Evolutionary conservation across 2,797 vertebrate species (phyloP).

Genomic region (Myiotriccus ornatus): DNA sequence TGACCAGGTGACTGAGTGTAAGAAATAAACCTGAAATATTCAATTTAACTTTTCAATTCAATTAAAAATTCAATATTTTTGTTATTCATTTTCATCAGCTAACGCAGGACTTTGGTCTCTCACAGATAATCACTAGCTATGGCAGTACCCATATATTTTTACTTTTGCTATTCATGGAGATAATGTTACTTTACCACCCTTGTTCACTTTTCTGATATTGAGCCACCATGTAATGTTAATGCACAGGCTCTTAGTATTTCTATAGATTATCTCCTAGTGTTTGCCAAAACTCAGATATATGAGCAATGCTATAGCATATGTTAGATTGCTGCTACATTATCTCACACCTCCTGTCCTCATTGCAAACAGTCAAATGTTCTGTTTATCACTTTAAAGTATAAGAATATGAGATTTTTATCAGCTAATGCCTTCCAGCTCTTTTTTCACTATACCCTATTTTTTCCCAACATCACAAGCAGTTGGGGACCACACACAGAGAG

Average conservation of each 20-base stretch:
- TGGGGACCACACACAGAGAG: not conserved
- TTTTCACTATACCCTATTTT: not conserved
- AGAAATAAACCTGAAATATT: not conserved
- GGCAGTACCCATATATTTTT: not conserved
- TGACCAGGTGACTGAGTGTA: not conserved
- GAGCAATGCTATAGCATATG: constrained; percentile 56
- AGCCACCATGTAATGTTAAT: not conserved
- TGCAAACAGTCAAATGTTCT: constrained; percentile 33
- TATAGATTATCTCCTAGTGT: not conserved
- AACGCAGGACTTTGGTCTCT: not conserved
- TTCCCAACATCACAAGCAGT: not conserved
- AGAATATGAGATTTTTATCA: constrained; percentile 28
- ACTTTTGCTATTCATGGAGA: not conserved
- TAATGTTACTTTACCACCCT: not conserved
- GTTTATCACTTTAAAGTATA: constrained; percentile 29
- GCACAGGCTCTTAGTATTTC: constrained; percentile 9
- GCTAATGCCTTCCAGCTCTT: constrained; percentile 31
- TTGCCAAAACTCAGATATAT: constrained; percentile 38
- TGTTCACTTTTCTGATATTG: not conserved
- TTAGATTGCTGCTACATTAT: constrained; percentile 13
- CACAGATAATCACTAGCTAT: rapidly evolving
- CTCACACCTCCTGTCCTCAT: constrained; percentile 44
- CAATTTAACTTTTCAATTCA: not conserved
- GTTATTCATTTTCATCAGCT: not conserved
- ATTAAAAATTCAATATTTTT: not conserved